Percentiles rank a stretch among this genome's conserved stretches.
phyloP scores from a whole-genome alignment of 2,888 invertebrate genomes.

The Melieria picta region DNA sequence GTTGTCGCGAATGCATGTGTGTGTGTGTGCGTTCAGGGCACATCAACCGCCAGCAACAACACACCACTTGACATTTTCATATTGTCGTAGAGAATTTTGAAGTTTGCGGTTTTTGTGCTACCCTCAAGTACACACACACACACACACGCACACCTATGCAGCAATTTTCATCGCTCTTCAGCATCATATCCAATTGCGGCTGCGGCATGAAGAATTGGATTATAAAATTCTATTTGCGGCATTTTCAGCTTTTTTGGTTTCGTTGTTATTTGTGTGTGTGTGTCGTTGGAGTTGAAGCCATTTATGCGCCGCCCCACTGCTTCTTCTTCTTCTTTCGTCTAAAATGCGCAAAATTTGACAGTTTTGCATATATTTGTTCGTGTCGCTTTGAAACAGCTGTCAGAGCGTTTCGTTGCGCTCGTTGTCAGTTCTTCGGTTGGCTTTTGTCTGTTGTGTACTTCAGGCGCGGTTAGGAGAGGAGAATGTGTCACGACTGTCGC shows the following conservation, averaged over 20 bases:
- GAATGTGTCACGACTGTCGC: too few relatives aligned
- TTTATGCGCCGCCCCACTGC: too few relatives aligned
- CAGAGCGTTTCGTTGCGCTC: constrained; percentile 20
- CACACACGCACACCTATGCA: background rate
- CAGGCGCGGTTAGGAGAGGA: too few relatives aligned
- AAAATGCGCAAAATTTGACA: constrained; percentile 38
- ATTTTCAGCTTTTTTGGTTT: constrained; percentile 18
- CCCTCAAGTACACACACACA: background rate
- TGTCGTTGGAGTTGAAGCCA: too few relatives aligned
- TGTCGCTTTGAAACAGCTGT: constrained; percentile 23
- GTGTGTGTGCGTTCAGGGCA: background rate
- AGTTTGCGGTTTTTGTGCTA: constrained; percentile 25
- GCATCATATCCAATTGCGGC: constrained; percentile 19
- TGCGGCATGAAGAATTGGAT: constrained; percentile 51
- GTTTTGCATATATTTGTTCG: constrained; percentile 36
- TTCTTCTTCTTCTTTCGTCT: background rate
- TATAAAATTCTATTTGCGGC: constrained; percentile 47
- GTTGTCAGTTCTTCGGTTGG: constrained; percentile 10
- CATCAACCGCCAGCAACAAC: constrained; percentile 2
- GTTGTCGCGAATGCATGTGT: background rate
- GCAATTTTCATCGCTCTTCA: background rate
- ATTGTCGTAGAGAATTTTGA: constrained; percentile 18
- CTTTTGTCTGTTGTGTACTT: constrained; percentile 5
- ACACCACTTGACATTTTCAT: constrained; percentile 30
- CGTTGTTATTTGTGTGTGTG: too few relatives aligned